These are phyloP conservation scores for Chironomus striatipennis DNA, from an alignment of 1,140 invertebrate species.

Conservation along the genomic window DNA sequence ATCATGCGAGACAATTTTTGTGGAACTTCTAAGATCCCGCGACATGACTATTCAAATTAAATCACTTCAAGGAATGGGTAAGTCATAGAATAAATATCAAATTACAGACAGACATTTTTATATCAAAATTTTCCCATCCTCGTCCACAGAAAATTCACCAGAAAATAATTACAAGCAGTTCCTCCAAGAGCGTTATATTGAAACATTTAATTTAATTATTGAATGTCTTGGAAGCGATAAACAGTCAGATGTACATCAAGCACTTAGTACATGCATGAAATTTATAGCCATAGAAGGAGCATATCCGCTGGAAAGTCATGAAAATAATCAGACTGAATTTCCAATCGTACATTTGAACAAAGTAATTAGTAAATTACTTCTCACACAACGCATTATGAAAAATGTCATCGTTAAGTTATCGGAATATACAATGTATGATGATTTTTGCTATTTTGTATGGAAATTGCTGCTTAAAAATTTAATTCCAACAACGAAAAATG, in stretches of 20 bases:
- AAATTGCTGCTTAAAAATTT: slow-evolving; percentile 46
- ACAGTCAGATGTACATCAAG: slow-evolving; percentile 48
- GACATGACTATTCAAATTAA: slow-evolving; percentile 49
- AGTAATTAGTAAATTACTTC: slow-evolving; percentile 49
- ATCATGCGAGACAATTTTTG: slow-evolving; percentile 58
- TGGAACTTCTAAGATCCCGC: slow-evolving; percentile 52
- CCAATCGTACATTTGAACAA: slow-evolving; percentile 42
- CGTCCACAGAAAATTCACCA: slow-evolving; percentile 44
- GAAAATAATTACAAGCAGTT: slow-evolving; percentile 52
- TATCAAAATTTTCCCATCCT: slow-evolving; percentile 21
- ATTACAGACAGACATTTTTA: not conserved
- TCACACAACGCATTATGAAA: slow-evolving; percentile 43
- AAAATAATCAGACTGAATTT: slow-evolving; percentile 37
- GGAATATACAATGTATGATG: slow-evolving; percentile 53
- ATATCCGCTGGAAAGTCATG: slow-evolving; percentile 44
- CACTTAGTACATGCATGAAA: slow-evolving; percentile 56
- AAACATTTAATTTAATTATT: slow-evolving; percentile 46
- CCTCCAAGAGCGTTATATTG: slow-evolving; percentile 52
- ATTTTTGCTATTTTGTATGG: slow-evolving; percentile 52
- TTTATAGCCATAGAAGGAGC: slow-evolving; percentile 55
- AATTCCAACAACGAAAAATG: slow-evolving; percentile 42
- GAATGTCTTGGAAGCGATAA: slow-evolving; percentile 44
- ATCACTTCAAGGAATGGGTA: slow-evolving; percentile 39
- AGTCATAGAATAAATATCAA: slow-evolving; percentile 27
- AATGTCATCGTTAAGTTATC: slow-evolving; percentile 49